Conservation (phyloP, 1,140 invertebrate species). For the Hylaeus anthracinus region DNA sequence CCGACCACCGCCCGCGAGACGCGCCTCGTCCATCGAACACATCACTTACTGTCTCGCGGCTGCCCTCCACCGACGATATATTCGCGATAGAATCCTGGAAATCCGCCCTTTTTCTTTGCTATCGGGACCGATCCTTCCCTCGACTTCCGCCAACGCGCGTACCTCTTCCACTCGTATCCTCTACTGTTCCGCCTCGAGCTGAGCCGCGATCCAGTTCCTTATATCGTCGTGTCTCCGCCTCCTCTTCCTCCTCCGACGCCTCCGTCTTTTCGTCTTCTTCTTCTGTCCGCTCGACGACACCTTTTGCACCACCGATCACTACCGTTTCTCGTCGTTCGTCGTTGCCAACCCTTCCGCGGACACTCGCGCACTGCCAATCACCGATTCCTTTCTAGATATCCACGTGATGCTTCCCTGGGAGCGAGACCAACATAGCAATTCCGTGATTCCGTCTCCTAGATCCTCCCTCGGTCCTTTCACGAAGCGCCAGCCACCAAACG, state of each 20-base stretch:
- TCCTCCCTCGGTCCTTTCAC: constrained; percentile 20
- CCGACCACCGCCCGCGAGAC: constrained; percentile 78
- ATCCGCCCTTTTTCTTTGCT: constrained; percentile 1
- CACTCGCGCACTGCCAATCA: neutral
- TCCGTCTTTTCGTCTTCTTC: neutral
- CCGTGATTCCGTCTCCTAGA: neutral
- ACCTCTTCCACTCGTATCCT: constrained; percentile 30
- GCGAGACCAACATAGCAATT: neutral
- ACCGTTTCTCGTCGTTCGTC: neutral
- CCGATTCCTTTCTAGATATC: neutral
- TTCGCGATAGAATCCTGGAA: constrained; percentile 30
- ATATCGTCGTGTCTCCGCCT: neutral
- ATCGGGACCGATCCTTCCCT: constrained; percentile 14
- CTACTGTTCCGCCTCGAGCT: constrained; percentile 17
- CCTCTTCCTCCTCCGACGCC: neutral
- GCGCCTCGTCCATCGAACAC: constrained; percentile 79
- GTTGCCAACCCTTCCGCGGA: neutral
- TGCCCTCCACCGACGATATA: constrained; percentile 47
- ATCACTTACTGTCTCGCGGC: constrained; percentile 72
- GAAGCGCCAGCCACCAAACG: neutral
- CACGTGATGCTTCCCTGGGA: neutral
- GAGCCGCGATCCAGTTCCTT: neutral
- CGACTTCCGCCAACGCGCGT: constrained; percentile 4
- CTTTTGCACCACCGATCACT: constrained; percentile 9
- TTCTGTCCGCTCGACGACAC: neutral